phyloP scores from a whole-genome alignment of 92 coral and sea anemone species.

The Siderastrea radians region DNA sequence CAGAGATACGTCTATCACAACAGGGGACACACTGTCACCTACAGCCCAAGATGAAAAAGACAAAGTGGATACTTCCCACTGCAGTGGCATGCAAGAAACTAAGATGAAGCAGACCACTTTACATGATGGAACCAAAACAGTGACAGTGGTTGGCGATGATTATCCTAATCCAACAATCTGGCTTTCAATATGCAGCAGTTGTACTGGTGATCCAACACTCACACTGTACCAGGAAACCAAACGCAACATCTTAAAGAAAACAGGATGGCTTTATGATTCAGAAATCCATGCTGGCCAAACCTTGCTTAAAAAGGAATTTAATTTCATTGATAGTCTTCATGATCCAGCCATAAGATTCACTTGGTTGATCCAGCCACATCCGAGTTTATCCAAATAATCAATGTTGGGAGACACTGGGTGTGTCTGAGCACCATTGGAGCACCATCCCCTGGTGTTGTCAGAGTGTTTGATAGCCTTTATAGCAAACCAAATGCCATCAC shows the following conservation, averaged over 20 bases:
- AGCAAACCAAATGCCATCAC: no score
- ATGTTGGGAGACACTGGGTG: slow-evolving; percentile 60
- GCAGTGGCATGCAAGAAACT: background rate
- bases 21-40: no score
- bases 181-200: slow-evolving; percentile 5
- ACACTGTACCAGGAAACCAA: slow-evolving; percentile 14
- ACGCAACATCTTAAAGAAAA: slow-evolving; percentile 25
- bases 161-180: slow-evolving; percentile 1
- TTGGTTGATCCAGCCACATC: slow-evolving; percentile 35
- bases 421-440: slow-evolving; percentile 31
- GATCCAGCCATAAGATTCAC: slow-evolving; percentile 28
- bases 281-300: slow-evolving; percentile 44
- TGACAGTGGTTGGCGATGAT: slow-evolving; percentile 5
- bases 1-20: no score
- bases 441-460: background rate
- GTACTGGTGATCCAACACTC: slow-evolving; percentile 11
- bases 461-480: background rate
- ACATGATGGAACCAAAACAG: background rate
- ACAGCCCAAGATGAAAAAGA: background rate
- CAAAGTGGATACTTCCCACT: background rate
- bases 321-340: slow-evolving; percentile 13
- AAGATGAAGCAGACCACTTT: background rate
- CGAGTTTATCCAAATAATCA: slow-evolving; percentile 14
- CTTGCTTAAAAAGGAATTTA: slow-evolving; percentile 24
- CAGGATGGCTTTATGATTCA: slow-evolving; percentile 32